Evolutionary conservation across 1,140 invertebrate species (phyloP).

Genomic region (Pachypeltis micranthus): DNA sequence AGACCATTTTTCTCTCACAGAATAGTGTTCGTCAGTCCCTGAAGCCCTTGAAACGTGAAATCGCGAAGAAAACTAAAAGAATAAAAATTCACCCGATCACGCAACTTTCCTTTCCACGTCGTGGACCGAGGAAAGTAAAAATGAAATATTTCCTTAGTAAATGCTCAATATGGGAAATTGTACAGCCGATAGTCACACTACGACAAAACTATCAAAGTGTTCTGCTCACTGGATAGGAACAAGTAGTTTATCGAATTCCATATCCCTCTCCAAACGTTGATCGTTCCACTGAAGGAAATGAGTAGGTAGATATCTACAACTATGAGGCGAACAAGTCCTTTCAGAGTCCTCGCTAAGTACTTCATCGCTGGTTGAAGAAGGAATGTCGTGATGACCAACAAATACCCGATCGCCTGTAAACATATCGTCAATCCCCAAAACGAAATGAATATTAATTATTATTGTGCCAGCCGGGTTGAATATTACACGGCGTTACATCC

Average conservation of each 20-base stretch:
- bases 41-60: too few species aligned
- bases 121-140: too few species aligned
- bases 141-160: neutral
- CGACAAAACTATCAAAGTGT: neutral
- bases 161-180: too few species aligned
- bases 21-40: too few species aligned
- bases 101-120: too few species aligned
- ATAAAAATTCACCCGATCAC: too few species aligned
- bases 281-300: slow-evolving; percentile 63
- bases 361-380: slow-evolving; percentile 56
- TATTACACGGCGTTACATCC: too few species aligned
- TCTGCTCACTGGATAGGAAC: slow-evolving; percentile 51
- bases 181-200: neutral
- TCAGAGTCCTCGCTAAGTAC: slow-evolving; percentile 48
- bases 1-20: too few species aligned
- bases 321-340: slow-evolving; percentile 50
- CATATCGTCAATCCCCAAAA: too few species aligned
- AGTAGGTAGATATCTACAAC: slow-evolving; percentile 62
- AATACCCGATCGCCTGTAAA: slow-evolving; percentile 65
- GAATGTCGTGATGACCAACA: slow-evolving; percentile 55
- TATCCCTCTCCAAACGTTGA: slow-evolving; percentile 76
- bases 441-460: too few species aligned
- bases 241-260: slow-evolving; percentile 71
- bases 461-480: too few species aligned
- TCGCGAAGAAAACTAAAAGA: too few species aligned